Conservation (phyloP, 2,113 vertebrate genomes). For the Hemicordylus capensis region DNA sequence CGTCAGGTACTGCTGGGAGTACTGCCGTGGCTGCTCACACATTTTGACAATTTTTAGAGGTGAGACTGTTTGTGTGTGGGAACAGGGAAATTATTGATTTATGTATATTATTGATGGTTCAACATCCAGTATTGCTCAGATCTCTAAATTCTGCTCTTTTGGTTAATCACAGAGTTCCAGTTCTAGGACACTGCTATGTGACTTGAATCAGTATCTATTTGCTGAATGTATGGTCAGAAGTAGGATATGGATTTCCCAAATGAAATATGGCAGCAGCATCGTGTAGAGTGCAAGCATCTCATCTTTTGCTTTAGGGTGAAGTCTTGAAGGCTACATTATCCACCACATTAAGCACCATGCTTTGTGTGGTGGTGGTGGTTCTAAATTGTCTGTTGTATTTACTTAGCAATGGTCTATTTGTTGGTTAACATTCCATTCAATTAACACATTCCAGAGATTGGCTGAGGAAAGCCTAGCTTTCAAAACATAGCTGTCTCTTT, state of each 20-base stretch:
- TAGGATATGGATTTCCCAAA: not conserved
- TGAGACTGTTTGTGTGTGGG: no score
- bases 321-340: slow-evolving; percentile 14
- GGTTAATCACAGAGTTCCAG: not conserved
- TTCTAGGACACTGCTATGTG: not conserved
- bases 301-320: not conserved
- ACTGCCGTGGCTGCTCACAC: not conserved
- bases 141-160: no score
- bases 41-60: not conserved
- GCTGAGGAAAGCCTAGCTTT: slow-evolving; percentile 13
- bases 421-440: slow-evolving; percentile 6
- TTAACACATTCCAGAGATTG: slow-evolving; percentile 22
- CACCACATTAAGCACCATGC: not conserved
- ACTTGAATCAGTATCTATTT: not conserved
- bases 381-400: slow-evolving; percentile 32
- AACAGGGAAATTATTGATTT: no score
- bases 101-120: no score
- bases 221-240: not conserved
- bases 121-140: no score
- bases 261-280: not conserved
- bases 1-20: not conserved
- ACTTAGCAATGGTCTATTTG: slow-evolving; percentile 12
- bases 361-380: not conserved
- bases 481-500: not conserved
- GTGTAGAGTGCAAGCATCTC: not conserved